Evolutionary conservation across 2,888 invertebrate species (phyloP).

Genomic region (Ochropacha duplaris): DNA sequence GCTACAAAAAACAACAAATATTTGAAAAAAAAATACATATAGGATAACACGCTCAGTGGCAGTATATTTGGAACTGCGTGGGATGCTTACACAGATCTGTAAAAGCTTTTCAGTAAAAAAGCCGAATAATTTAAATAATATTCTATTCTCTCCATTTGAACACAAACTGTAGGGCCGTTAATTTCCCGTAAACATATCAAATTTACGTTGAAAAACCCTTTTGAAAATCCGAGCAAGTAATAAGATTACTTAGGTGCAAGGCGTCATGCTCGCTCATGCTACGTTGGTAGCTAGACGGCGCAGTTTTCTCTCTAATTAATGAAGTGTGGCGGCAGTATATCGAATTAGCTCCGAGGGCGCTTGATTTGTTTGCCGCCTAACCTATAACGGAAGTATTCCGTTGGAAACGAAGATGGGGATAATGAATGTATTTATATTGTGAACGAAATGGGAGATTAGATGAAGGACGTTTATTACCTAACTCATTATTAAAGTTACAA

Average conservation of each 20-base stretch:
- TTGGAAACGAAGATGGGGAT: slow-evolving; percentile 13
- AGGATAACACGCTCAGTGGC: too few species aligned
- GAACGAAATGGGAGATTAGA: background rate
- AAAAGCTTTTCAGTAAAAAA: too few species aligned
- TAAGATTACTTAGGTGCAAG: slow-evolving; percentile 13
- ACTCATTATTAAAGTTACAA: too few species aligned
- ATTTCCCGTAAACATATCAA: background rate
- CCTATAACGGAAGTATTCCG: slow-evolving; percentile 37
- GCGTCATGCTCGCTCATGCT: slow-evolving; percentile 7
- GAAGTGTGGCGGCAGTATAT: slow-evolving; percentile 43
- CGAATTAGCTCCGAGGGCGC: slow-evolving; percentile 42
- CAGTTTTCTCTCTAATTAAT: slow-evolving; percentile 51
- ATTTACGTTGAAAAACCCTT: slow-evolving; percentile 8
- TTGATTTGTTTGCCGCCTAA: slow-evolving; percentile 46
- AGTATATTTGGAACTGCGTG: too few species aligned
- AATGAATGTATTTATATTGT: background rate
- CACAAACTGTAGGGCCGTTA: too few species aligned
- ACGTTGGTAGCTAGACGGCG: slow-evolving; percentile 15
- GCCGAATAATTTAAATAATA: too few species aligned
- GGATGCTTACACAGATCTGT: too few species aligned
- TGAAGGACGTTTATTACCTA: background rate
- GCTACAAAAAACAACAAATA: too few species aligned
- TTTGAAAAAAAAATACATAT: too few species aligned
- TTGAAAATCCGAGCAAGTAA: slow-evolving; percentile 15
- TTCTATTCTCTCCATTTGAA: too few species aligned